Evolutionary conservation across 2,113 vertebrate genomes (phyloP).

Genomic region (Addax nasomaculatus): DNA sequence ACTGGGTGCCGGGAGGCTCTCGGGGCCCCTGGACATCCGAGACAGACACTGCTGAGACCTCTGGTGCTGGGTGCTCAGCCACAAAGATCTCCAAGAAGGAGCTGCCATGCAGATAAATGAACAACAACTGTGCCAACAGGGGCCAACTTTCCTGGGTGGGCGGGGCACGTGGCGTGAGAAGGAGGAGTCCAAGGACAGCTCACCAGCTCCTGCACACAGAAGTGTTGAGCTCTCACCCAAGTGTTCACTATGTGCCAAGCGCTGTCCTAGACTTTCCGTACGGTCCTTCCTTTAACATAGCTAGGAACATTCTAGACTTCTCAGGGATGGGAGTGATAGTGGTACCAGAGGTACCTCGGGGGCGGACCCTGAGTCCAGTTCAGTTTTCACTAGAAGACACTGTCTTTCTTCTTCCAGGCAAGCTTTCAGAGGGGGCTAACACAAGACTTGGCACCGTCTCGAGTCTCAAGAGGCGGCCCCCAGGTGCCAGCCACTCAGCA

Average conservation of each 20-base stretch:
- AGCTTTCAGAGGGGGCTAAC: not conserved
- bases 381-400: not conserved
- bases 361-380: not conserved
- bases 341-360: too few relatives aligned
- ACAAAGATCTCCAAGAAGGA: not conserved
- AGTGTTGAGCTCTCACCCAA: not conserved
- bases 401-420: not conserved
- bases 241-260: not conserved
- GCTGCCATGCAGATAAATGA: too few relatives aligned
- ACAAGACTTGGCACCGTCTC: not conserved
- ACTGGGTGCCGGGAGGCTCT: not conserved
- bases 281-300: not conserved
- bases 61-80: not conserved
- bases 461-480: not conserved
- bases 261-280: not conserved
- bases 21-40: not conserved
- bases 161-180: fast-evolving
- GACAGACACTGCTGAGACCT: not conserved
- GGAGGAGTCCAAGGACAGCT: too few relatives aligned
- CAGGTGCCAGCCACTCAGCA: not conserved
- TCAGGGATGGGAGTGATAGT: not conserved
- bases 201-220: not conserved
- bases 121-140: not conserved
- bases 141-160: not conserved
- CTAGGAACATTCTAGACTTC: not conserved